Conservation (phyloP, 2,888 invertebrate species). For the Dromius quadrimaculatus region DNA sequence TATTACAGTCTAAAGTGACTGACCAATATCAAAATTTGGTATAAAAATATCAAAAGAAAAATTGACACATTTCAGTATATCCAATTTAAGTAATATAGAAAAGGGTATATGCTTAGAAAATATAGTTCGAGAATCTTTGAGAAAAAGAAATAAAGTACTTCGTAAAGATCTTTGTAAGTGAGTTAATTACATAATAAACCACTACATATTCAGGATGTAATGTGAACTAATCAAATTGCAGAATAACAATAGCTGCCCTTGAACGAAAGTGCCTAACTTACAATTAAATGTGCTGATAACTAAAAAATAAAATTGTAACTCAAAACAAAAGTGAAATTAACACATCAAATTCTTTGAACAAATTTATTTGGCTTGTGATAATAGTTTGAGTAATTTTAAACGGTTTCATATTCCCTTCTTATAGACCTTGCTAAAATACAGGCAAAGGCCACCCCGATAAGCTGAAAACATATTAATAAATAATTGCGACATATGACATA, state of each 20-base stretch:
- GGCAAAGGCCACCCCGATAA: conserved; percentile 91
- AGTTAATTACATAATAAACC: background rate
- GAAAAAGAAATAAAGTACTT: conserved; percentile 24
- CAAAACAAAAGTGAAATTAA: conserved; percentile 23
- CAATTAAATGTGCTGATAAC: conserved; percentile 39
- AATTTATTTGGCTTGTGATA: conserved; percentile 37
- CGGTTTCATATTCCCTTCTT: conserved; percentile 90
- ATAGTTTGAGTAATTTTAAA: conserved; percentile 58
- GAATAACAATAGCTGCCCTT: conserved; percentile 19
- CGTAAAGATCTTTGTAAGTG: conserved; percentile 14
- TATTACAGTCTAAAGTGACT: conserved; percentile 37
- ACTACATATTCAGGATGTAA: conserved; percentile 13
- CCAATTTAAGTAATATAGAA: conserved; percentile 42
- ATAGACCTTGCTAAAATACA: conserved; percentile 94
- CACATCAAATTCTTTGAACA: background rate
- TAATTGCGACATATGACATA: conserved; percentile 38
- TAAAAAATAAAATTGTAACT: conserved; percentile 37
- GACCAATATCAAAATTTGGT: conserved; percentile 34
- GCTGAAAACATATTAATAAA: conserved; percentile 69
- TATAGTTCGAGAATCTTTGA: conserved; percentile 38
- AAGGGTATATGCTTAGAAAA: conserved; percentile 42
- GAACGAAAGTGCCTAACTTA: conserved; percentile 38
- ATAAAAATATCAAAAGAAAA: conserved; percentile 51
- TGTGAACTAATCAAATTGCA: conserved; percentile 12
- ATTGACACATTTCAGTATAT: conserved; percentile 43